A percentile compares a stretch with the other conserved stretches of the same genome.
These are phyloP conservation scores for Danio kyathit DNA, from an alignment of 2,797 vertebrate genomes.

Conservation along the genomic window DNA sequence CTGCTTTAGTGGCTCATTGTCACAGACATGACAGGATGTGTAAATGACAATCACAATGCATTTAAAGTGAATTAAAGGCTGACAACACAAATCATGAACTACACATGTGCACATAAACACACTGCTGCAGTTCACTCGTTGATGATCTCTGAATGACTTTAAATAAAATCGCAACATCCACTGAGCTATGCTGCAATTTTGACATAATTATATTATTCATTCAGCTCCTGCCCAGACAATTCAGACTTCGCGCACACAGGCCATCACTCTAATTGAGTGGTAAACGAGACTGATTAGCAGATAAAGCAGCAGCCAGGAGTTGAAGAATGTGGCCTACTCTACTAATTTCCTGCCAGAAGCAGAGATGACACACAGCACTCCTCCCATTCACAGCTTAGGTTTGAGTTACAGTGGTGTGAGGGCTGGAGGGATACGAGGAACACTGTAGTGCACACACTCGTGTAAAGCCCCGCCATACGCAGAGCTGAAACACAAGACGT, in stretches of 20 bases:
- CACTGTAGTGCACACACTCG: conserved; percentile 13
- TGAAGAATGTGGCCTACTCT: conserved; percentile 4
- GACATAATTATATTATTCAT: not conserved
- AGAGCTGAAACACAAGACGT: conserved; percentile 51
- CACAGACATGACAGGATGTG: no score
- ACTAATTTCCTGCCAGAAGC: conserved; percentile 34
- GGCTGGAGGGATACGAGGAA: conserved; percentile 36
- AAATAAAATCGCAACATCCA: not conserved
- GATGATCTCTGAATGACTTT: no score
- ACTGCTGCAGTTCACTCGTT: no score
- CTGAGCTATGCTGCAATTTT: not conserved
- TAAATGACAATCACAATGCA: no score
- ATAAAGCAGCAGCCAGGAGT: conserved; percentile 24
- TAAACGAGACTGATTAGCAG: conserved; percentile 8
- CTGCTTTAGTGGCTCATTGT: no score
- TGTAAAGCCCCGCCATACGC: conserved; percentile 39
- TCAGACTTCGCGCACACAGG: not conserved
- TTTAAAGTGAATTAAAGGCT: no score
- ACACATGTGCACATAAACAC: no score
- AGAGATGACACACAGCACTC: conserved; percentile 40
- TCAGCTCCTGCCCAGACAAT: not conserved
- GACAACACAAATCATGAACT: no score
- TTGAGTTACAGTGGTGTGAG: conserved; percentile 51
- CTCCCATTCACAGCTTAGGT: conserved; percentile 50
- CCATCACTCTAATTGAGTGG: not conserved